Evolutionary conservation across 2,888 invertebrate genomes (phyloP).

Genomic region (Epirrhoe tristata): DNA sequence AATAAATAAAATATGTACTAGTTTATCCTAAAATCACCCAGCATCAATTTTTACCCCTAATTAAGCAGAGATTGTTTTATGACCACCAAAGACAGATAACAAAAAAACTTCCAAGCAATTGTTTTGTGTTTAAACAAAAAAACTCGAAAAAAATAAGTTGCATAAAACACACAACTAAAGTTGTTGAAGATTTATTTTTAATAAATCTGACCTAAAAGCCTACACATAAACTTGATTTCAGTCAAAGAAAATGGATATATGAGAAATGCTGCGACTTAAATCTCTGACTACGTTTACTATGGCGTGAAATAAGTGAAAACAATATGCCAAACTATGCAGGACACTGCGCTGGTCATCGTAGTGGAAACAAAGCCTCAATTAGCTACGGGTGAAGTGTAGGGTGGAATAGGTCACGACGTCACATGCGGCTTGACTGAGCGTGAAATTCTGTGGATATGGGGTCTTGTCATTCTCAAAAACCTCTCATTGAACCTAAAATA

Average conservation of each 20-base stretch:
- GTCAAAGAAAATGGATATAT: background rate
- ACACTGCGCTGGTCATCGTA: constrained; percentile 69
- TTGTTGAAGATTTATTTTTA: too few species aligned
- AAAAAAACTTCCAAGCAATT: too few species aligned
- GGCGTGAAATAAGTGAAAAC: constrained; percentile 23
- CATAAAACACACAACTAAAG: too few species aligned
- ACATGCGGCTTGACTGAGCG: constrained; percentile 23
- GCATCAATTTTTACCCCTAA: too few species aligned
- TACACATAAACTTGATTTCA: too few species aligned
- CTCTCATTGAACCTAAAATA: background rate
- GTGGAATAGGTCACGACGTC: constrained; percentile 35
- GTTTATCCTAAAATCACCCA: too few species aligned
- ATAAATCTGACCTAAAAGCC: too few species aligned
- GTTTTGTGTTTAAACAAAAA: too few species aligned
- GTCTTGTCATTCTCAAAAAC: background rate
- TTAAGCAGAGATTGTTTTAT: too few species aligned
- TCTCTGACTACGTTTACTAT: constrained; percentile 14
- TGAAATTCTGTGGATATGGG: constrained; percentile 25
- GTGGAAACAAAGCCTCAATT: constrained; percentile 52
- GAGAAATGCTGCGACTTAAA: background rate
- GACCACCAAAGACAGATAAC: too few species aligned
- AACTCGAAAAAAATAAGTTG: too few species aligned
- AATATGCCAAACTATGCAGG: constrained; percentile 38
- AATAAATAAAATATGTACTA: too few species aligned
- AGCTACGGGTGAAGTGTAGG: constrained; percentile 37